Percentiles rank a stretch among this genome's conserved stretches.
These are phyloP conservation scores for Heliconius melpomene DNA, from an alignment of 1,140 invertebrate species.

Conservation along the genomic window DNA sequence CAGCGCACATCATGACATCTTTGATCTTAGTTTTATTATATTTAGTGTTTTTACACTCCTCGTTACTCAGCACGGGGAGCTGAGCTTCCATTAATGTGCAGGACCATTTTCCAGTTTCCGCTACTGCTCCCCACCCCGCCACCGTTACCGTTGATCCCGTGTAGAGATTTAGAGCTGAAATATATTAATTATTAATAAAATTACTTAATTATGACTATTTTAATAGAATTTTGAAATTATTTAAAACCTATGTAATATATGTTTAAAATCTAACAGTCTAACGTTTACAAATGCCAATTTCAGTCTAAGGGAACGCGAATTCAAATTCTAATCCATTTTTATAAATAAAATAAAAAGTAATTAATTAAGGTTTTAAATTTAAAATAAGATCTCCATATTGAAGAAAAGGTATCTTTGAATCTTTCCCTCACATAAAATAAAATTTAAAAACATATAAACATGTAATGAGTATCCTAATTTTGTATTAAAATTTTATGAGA, in stretches of 20 bases:
- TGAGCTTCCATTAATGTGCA: conserved; percentile 90
- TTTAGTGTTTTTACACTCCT: conserved; percentile 88
- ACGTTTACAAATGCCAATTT: too few relatives aligned
- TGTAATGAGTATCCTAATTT: too few relatives aligned
- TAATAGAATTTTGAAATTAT: neutral
- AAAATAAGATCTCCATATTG: too few relatives aligned
- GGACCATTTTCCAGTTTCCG: conserved; percentile 89
- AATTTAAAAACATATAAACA: too few relatives aligned
- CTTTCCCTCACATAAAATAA: too few relatives aligned
- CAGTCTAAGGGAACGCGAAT: too few relatives aligned
- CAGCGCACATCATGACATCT: conserved; percentile 93
- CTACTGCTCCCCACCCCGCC: conserved; percentile 92
- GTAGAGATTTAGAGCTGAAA: conserved; percentile 83
- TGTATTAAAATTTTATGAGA: too few relatives aligned
- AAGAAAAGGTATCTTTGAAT: too few relatives aligned
- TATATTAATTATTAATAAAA: neutral
- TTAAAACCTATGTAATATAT: neutral
- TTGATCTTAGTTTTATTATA: conserved; percentile 90
- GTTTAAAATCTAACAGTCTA: too few relatives aligned
- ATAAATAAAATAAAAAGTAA: too few relatives aligned
- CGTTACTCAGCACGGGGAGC: conserved; percentile 89
- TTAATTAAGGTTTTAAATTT: too few relatives aligned
- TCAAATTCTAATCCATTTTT: too few relatives aligned
- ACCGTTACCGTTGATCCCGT: conserved; percentile 85
- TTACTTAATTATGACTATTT: neutral